Base-by-base conservation (phyloP, 2,888 invertebrate species). In the Dioctria linearis region DNA sequence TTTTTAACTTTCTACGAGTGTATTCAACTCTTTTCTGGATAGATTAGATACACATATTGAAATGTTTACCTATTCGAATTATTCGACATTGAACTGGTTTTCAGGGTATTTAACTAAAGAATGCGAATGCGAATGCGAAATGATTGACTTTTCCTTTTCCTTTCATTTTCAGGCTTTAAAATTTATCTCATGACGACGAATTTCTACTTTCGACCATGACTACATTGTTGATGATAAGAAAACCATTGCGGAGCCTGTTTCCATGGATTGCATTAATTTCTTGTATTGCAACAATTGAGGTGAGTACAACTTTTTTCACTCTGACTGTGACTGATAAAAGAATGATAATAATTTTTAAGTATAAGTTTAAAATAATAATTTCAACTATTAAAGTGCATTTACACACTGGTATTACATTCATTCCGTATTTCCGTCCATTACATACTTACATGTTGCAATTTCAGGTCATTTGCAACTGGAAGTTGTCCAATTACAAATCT, bases 1-100 rank as follows among this genome's bases (percentile, higher is more conserved):
- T 46, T 37, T 4, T 69, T 39, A 54, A 51, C 69, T 69, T 51
- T 69, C 69, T 69, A 69, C 51, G 3, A 51, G 69, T 39, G 51
- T 39, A 51, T 69, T 43, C 59, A 75, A 40, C 51, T 11, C 57
- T 25, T 57, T n/a, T 42, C 43, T 43, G 4, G 25, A 59, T 25
- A 25, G 25, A 25, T 25, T 25, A 25, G 25, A 25, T 25, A 25
- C 25, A 25, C 25, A 25, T 25, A 25, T 25, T 25, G 25, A 25
- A 25, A 25, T 42, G 25, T 57, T 57, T 54, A 57, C 11, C 51
- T 40, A 59, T n/a, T 43, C 73, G 73, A 75, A 63, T 40, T 42
- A 49, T 49, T 61, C 76, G 63, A 63, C 76, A 76, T 76, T 76
- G 76, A 76, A 76, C 76, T 76, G 63, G 49, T 76, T 76, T 25